A percentile compares a stretch with the other conserved stretches of the same genome.
Conservation (phyloP, 92 coral and sea anemone species). For the Ricordea florida region DNA sequence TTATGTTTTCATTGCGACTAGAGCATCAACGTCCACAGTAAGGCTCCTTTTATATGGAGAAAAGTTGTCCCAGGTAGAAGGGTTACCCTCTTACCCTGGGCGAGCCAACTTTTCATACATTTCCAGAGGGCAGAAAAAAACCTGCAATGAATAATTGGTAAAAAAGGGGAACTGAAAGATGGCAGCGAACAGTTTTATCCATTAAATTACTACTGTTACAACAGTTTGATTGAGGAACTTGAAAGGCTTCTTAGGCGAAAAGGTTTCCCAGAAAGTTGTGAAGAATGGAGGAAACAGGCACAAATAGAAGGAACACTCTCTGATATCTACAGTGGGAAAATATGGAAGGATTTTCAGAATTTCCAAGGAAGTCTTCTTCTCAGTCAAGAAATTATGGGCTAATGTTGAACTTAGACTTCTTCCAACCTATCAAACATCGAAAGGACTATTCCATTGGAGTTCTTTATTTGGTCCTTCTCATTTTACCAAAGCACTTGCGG, state of each 20-base stretch:
- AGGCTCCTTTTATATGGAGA: neutral
- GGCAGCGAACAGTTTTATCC: slow-evolving; percentile 45
- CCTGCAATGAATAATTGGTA: slow-evolving; percentile 4
- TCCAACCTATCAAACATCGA: slow-evolving; percentile 66
- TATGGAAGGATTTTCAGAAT: slow-evolving; percentile 56
- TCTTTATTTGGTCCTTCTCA: slow-evolving; percentile 43
- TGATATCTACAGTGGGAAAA: slow-evolving; percentile 45
- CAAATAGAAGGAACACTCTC: neutral
- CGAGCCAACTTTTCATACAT: too few relatives aligned
- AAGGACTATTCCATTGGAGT: slow-evolving; percentile 77
- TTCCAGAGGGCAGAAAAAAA: slow-evolving; percentile 32
- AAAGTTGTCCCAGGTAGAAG: slow-evolving; percentile 41
- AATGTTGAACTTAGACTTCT: slow-evolving; percentile 70
- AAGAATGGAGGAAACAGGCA: slow-evolving; percentile 29
- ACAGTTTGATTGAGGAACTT: slow-evolving; percentile 45
- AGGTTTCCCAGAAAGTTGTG: slow-evolving; percentile 25
- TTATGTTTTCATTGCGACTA: too few relatives aligned
- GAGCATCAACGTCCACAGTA: too few relatives aligned
- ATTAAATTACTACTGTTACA: slow-evolving; percentile 48
- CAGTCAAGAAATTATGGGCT: slow-evolving; percentile 46
- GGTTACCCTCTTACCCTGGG: too few relatives aligned
- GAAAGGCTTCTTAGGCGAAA: slow-evolving; percentile 40
- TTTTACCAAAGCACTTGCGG: slow-evolving; percentile 31
- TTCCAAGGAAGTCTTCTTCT: slow-evolving; percentile 29
- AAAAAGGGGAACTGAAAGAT: slow-evolving; percentile 20